A percentile compares a stretch with the other conserved stretches of the same genome.
Evolutionary conservation across 2,113 vertebrate species (phyloP).

Genomic region (Rhinoderma darwinii): DNA sequence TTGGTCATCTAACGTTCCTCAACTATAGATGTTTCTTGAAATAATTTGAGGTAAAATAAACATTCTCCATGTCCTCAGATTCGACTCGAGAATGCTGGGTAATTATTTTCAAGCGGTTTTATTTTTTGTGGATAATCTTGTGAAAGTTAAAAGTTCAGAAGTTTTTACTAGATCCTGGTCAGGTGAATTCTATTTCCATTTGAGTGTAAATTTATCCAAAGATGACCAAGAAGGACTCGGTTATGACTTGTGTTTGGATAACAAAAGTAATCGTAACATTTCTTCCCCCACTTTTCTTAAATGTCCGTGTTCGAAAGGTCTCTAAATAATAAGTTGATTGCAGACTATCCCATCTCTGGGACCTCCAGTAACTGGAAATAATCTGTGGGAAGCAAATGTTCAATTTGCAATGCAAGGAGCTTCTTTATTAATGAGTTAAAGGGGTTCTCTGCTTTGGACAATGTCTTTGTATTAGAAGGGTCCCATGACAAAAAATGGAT

Average conservation of each 20-base stretch:
- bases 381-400: too few relatives aligned
- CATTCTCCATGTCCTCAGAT: not conserved
- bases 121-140: not conserved
- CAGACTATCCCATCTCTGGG: too few relatives aligned
- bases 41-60: conserved; percentile 6
- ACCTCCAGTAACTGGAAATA: too few relatives aligned
- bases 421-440: too few relatives aligned
- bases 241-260: not conserved
- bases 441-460: too few relatives aligned
- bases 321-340: too few relatives aligned
- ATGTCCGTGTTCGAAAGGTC: too few relatives aligned
- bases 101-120: not conserved
- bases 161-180: not conserved
- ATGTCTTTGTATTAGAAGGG: too few relatives aligned
- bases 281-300: not conserved
- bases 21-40: not conserved
- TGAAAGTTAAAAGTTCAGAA: not conserved
- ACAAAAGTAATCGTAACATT: not conserved
- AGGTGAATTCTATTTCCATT: not conserved
- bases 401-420: too few relatives aligned
- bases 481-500: too few relatives aligned
- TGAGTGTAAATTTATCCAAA: not conserved
- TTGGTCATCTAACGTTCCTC: not conserved
- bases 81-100: not conserved
- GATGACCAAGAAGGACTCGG: not conserved